phyloP scores from a whole-genome alignment of 2,113 vertebrate genomes.

The Sardina pilchardus region DNA sequence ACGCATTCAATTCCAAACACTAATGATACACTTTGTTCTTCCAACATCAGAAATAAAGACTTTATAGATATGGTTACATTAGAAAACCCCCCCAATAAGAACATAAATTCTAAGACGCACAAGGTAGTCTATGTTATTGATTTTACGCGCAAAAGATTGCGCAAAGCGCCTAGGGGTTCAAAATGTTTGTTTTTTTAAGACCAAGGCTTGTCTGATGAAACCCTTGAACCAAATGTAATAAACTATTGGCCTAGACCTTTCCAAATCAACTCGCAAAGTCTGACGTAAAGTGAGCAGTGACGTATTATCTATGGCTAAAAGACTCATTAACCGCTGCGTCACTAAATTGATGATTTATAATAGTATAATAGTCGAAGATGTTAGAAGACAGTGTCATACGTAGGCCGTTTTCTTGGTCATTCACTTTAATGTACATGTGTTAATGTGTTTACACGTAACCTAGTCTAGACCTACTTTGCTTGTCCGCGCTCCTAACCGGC shows the following conservation, averaged over 20 bases:
- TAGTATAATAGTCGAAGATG: not conserved
- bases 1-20: not conserved
- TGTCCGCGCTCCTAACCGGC: not conserved
- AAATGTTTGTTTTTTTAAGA: not conserved
- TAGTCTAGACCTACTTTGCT: not conserved
- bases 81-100: no score
- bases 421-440: not conserved
- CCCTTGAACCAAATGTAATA: not conserved
- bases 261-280: not conserved
- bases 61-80: not conserved
- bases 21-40: not conserved
- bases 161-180: not conserved
- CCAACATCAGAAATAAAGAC: not conserved
- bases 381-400: not conserved
- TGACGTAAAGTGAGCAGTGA: not conserved
- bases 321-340: not conserved
- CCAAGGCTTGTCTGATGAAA: no score
- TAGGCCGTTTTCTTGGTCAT: not conserved
- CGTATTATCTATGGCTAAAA: not conserved
- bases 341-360: not conserved
- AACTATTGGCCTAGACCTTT: not conserved
- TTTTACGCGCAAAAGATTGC: no score
- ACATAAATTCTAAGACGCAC: no score
- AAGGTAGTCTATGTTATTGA: no score
- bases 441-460: not conserved